Base-by-base conservation (phyloP, 2,797 vertebrate genomes). In the Monodelphis domestica region DNA sequence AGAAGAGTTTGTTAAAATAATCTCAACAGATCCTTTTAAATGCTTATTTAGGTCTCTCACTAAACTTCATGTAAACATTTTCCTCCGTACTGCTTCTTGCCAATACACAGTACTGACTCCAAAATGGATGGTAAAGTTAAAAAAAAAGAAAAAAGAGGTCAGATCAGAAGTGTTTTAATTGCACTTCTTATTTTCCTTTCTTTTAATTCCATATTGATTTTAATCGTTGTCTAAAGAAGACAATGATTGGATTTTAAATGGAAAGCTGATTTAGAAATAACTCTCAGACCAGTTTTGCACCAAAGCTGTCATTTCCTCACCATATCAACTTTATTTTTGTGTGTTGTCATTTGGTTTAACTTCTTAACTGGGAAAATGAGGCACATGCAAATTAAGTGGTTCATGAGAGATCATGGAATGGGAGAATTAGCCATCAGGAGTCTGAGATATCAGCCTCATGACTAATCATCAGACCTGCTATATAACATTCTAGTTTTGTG, bases 371-470 rank as follows among this genome's bases (percentile, higher is more conserved):
- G 59, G 59, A n/a, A 78, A 53, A 91, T 53, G 7, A 91, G 53
- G 28, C n/a, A 45, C 4, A 21, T 26, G 1, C 15, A 91, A 45
- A 53, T 30, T 54, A 50, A 15, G 29, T 11, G 5, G 89, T 93
- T 95, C 91, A 89, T 63, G 12, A 63, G 84, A 92, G 92, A 95
- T 89, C 84, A 92, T 15, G 91, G 56, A 70, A 17, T 87, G 5
- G 84, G 90, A 96, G 94, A 91, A 93, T 26, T 87, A 91, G 56
- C 87, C 87, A 55, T 95, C 50, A 93, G 91, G 95, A 96, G 93
- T 57, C 78, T 57, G 50, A 3, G 90, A 90, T 38, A 87, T 51
- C 87, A 84, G 54, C 70, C 45, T 53, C 88, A 11, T 87, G 87
- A n/a, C 90, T 94, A 56, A 63, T 96, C 93, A 94, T 52, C n/a